These are phyloP conservation scores for Malurus melanocephalus DNA, from an alignment of 2,113 vertebrate genomes.

Conservation along the genomic window DNA sequence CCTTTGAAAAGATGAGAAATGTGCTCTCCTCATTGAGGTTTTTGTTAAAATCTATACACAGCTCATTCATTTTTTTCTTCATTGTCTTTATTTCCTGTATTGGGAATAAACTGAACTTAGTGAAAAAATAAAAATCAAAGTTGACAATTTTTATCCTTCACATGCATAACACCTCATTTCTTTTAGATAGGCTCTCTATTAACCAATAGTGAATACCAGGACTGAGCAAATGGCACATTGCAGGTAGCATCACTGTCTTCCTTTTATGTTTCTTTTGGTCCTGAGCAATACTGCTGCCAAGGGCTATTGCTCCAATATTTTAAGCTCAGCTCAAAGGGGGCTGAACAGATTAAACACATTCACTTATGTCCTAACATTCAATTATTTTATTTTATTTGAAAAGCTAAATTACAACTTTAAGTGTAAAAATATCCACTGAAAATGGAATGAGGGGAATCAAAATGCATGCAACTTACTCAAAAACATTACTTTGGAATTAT, in stretches of 20 bases:
- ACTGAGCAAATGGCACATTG: background rate
- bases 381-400: background rate
- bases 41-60: constrained; percentile 92
- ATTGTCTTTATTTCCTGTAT: constrained; percentile 86
- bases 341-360: background rate
- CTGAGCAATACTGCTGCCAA: background rate
- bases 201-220: background rate
- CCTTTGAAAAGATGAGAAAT: constrained; percentile 80
- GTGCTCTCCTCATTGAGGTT: constrained; percentile 92
- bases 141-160: background rate
- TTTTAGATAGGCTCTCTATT: background rate
- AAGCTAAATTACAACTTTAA: background rate
- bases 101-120: constrained; percentile 7
- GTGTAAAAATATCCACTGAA: background rate
- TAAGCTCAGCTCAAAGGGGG: background rate
- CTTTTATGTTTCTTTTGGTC: background rate
- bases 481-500: background rate
- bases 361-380: background rate
- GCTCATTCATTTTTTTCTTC: constrained; percentile 86
- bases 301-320: accelerated
- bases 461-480: background rate
- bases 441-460: background rate
- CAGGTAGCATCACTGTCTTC: background rate
- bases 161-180: background rate
- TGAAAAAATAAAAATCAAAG: background rate